phyloP scores from a whole-genome alignment of 2,113 vertebrate species.

The Ellobius talpinus region DNA sequence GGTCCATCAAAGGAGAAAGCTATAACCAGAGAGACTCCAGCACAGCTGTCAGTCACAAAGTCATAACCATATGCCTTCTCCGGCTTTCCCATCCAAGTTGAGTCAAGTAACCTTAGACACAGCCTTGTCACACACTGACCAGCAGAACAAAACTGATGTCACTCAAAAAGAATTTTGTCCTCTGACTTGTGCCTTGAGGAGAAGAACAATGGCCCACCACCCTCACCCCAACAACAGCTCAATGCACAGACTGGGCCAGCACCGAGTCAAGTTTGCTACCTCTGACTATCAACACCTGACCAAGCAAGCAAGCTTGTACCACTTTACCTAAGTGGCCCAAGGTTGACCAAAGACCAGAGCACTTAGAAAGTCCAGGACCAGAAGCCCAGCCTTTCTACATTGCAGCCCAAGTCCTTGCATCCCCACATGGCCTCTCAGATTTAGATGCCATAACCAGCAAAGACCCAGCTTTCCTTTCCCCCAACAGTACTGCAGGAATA shows the following conservation, averaged over 20 bases:
- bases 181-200: neutral
- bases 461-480: neutral
- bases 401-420: neutral
- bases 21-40: neutral
- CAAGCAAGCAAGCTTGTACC: neutral
- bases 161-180: too few species aligned
- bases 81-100: rapidly evolving
- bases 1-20: neutral
- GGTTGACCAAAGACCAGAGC: neutral
- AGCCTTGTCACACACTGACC: neutral
- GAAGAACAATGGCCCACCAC: neutral
- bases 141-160: neutral
- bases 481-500: neutral
- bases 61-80: neutral
- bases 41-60: neutral
- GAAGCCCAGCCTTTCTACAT: neutral
- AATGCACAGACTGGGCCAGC: neutral
- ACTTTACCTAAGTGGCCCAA: neutral
- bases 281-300: too few species aligned
- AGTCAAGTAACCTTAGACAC: neutral
- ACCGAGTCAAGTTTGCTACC: neutral
- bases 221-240: neutral
- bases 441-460: rapidly evolving
- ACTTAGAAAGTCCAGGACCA: neutral
- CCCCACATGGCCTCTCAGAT: neutral